Conservation (phyloP, 2,888 invertebrate species). For the Ectemnius cavifrons region DNA sequence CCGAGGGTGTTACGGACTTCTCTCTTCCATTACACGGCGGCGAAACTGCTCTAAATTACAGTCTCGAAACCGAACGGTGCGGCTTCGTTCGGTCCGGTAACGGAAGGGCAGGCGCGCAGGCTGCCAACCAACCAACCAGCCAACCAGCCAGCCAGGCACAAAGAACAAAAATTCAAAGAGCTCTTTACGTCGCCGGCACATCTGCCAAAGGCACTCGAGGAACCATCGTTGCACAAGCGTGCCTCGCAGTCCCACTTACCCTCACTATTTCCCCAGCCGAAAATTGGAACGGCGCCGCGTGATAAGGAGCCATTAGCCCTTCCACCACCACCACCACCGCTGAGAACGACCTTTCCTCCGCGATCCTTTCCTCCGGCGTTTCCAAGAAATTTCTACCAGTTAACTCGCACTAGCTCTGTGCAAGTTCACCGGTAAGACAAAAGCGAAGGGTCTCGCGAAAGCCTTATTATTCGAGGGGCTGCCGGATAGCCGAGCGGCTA, state of each 20-base stretch:
- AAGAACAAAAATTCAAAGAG: constrained; percentile 39
- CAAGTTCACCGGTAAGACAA: too few species aligned
- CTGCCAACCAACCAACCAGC: not conserved
- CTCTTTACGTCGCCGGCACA: constrained; percentile 42
- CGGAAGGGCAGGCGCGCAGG: not conserved
- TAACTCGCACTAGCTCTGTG: too few species aligned
- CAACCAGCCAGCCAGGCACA: constrained; percentile 13
- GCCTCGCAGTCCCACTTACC: too few species aligned
- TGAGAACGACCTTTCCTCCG: too few species aligned
- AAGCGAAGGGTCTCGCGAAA: too few species aligned
- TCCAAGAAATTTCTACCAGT: too few species aligned
- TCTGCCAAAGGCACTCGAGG: constrained; percentile 27
- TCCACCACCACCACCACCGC: too few species aligned
- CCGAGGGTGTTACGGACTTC: not conserved
- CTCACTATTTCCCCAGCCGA: not conserved
- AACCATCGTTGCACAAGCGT: not conserved
- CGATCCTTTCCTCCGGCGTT: too few species aligned
- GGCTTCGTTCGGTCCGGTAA: constrained; percentile 10
- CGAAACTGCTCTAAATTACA: constrained; percentile 61
- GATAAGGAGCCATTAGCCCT: not conserved
- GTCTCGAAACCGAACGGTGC: constrained; percentile 50
- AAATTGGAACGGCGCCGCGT: constrained; percentile 1
- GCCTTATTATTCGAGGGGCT: too few species aligned
- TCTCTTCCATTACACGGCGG: constrained; percentile 37
- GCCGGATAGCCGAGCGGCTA: too few species aligned